phyloP scores from a whole-genome alignment of 2,888 invertebrate species.

The Ormia ochracea region DNA sequence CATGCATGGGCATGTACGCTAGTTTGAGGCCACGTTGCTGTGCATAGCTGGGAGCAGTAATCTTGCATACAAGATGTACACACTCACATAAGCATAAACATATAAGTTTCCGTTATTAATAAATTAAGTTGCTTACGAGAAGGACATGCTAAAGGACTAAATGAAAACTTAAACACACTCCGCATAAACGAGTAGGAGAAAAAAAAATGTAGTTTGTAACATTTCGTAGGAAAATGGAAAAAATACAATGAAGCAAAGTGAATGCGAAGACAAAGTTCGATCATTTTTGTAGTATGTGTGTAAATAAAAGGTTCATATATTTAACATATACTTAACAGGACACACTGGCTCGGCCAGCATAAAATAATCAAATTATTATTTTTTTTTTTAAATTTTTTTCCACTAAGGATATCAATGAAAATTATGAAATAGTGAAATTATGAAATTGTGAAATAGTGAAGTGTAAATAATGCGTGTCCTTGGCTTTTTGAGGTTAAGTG shows the following conservation, averaged over 20 bases:
- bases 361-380: no score
- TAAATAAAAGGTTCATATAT: constrained; percentile 10
- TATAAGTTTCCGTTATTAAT: constrained; percentile 58
- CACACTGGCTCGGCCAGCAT: not conserved
- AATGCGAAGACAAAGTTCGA: constrained; percentile 37
- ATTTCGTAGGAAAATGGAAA: not conserved
- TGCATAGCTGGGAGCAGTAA: not conserved
- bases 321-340: not conserved
- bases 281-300: not conserved
- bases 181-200: not conserved
- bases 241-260: not conserved
- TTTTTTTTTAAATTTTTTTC: no score
- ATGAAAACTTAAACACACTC: not conserved
- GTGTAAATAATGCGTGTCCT: no score
- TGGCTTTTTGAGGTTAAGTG: no score
- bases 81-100: constrained; percentile 34
- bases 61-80: not conserved
- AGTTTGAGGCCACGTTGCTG: constrained; percentile 3
- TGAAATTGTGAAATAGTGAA: no score
- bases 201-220: not conserved
- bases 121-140: constrained; percentile 46
- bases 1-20: not conserved
- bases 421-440: no score
- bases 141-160: constrained; percentile 1
- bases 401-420: no score